phyloP scores from a whole-genome alignment of 2,797 vertebrate genomes.

The Manis crassicaudata region DNA sequence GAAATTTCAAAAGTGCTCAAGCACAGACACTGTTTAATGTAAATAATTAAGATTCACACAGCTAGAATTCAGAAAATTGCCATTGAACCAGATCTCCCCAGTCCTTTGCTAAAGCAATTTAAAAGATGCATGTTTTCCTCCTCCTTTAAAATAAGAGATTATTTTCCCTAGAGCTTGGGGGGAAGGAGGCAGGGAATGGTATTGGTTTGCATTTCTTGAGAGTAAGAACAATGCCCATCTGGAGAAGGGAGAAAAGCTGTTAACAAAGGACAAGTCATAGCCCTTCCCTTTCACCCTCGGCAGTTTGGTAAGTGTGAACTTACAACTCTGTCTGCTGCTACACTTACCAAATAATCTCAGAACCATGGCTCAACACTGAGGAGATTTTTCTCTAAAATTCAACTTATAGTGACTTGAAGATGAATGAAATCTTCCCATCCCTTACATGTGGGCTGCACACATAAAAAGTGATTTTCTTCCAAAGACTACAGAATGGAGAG shows the following conservation, averaged over 20 bases:
- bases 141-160: neutral
- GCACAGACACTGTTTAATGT: neutral
- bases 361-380: neutral
- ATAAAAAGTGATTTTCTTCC: slow-evolving; percentile 15
- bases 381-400: neutral
- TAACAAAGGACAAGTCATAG: neutral
- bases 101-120: neutral
- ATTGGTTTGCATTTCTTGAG: neutral
- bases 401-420: slow-evolving; percentile 17
- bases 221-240: neutral
- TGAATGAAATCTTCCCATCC: neutral
- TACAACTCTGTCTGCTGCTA: neutral
- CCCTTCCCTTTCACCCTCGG: neutral
- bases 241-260: neutral
- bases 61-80: neutral
- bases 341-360: neutral
- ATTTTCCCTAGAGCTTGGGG: neutral
- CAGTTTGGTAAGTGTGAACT: slow-evolving; percentile 21
- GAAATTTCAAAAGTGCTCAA: neutral
- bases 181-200: neutral
- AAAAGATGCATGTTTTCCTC: neutral
- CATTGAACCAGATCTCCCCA: neutral
- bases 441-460: neutral
- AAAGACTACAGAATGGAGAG: neutral
- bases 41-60: neutral